Evolutionary conservation across 2,888 invertebrate genomes (phyloP).

Genomic region (Microplitis manilae): DNA sequence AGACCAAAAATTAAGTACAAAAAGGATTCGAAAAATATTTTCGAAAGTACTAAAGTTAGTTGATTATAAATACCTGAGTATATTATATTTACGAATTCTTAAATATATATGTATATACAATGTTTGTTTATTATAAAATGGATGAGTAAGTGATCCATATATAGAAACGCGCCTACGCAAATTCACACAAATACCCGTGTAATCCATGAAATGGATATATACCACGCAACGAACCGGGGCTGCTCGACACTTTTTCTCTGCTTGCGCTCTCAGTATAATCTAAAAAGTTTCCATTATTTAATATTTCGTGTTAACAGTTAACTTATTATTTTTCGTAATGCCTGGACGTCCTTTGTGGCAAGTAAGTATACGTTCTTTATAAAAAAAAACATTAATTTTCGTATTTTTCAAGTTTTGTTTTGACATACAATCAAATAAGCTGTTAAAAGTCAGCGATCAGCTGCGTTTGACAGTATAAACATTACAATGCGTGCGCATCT

Average conservation of each 20-base stretch:
- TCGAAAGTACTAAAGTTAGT: too few relatives aligned
- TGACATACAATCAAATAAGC: not conserved
- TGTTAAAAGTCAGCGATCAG: constrained; percentile 31
- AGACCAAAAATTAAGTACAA: constrained; percentile 63
- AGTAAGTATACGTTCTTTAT: constrained; percentile 71
- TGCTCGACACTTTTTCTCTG: constrained; percentile 69
- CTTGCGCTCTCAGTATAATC: constrained; percentile 54
- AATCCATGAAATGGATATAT: constrained; percentile 69
- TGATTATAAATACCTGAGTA: too few relatives aligned
- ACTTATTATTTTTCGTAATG: constrained; percentile 72
- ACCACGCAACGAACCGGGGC: constrained; percentile 60
- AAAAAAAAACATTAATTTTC: not conserved
- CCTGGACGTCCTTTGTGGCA: constrained; percentile 86
- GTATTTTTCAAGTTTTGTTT: not conserved
- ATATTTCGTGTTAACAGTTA: constrained; percentile 22
- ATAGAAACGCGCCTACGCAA: constrained; percentile 66
- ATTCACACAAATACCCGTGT: constrained; percentile 61
- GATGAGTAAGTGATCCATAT: constrained; percentile 65
- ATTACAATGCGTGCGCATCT: constrained; percentile 10
- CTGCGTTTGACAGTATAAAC: constrained; percentile 48
- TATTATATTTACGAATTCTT: not conserved
- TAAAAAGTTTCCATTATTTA: constrained; percentile 24
- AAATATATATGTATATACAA: constrained; percentile 4
- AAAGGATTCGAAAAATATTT: constrained; percentile 66
- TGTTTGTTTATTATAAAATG: constrained; percentile 18